phyloP scores from a whole-genome alignment of 2,113 vertebrate genomes.

The Marmota flaviventris region DNA sequence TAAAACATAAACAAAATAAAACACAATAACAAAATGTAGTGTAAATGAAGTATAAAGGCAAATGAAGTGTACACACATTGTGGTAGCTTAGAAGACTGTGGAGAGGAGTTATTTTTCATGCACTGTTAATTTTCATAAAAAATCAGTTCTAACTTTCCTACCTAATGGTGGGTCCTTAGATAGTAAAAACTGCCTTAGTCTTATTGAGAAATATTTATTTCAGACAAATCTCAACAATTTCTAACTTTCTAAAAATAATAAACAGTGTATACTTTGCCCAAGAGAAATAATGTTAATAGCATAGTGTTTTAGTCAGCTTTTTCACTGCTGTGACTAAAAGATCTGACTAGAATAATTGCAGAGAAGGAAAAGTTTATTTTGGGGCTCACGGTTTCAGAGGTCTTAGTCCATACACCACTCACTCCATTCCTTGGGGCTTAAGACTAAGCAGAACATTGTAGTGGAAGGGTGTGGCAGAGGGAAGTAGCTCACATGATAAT shows the following conservation, averaged over 20 bases:
- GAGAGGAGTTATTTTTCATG: background rate
- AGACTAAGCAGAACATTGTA: no score
- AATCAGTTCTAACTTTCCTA: background rate
- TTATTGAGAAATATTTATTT: background rate
- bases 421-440: no score
- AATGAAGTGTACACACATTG: background rate
- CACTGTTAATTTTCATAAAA: background rate
- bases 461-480: no score
- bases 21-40: background rate
- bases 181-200: background rate
- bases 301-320: background rate
- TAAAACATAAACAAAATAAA: background rate
- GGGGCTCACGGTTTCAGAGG: no score
- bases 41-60: background rate
- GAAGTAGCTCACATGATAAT: no score
- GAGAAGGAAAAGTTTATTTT: no score
- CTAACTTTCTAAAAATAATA: background rate
- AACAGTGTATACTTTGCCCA: background rate
- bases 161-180: background rate
- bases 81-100: background rate
- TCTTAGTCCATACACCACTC: no score
- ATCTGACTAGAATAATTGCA: no score
- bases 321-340: no score
- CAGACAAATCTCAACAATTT: background rate
- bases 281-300: background rate